phyloP scores from a whole-genome alignment of 2,113 vertebrate genomes.

The Crotalus helleri region DNA sequence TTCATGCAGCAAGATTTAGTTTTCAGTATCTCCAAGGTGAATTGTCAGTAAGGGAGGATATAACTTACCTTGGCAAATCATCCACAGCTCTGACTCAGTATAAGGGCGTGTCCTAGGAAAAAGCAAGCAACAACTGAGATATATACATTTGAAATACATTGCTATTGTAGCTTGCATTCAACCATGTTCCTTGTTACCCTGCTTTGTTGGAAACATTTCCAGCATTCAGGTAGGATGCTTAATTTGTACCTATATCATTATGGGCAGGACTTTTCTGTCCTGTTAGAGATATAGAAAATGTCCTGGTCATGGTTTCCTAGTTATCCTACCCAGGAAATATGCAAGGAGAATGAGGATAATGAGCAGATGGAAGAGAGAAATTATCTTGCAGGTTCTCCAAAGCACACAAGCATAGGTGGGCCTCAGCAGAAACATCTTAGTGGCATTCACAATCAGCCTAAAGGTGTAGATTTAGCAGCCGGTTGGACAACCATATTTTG shows the following conservation, averaged over 20 bases:
- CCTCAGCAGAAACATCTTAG: neutral
- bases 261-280: conserved; percentile 11
- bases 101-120: neutral
- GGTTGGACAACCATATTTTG: neutral
- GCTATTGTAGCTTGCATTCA: neutral
- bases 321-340: neutral
- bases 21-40: neutral
- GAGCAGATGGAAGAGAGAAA: conserved; percentile 11
- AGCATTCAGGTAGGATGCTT: neutral
- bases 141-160: neutral
- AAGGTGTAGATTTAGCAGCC: conserved; percentile 37
- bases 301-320: neutral
- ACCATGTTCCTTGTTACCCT: neutral
- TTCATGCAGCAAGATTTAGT: neutral
- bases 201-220: conserved; percentile 4
- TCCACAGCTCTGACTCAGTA: neutral
- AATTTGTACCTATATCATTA: conserved; percentile 22
- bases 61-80: neutral
- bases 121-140: neutral
- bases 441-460: conserved; percentile 16
- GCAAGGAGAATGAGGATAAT: conserved; percentile 34
- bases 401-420: neutral
- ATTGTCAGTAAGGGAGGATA: neutral
- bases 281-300: conserved; percentile 25
- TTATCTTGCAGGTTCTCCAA: neutral